Evolutionary conservation across 2,797 vertebrate species (phyloP).

Genomic region (Lerista edwardsae): DNA sequence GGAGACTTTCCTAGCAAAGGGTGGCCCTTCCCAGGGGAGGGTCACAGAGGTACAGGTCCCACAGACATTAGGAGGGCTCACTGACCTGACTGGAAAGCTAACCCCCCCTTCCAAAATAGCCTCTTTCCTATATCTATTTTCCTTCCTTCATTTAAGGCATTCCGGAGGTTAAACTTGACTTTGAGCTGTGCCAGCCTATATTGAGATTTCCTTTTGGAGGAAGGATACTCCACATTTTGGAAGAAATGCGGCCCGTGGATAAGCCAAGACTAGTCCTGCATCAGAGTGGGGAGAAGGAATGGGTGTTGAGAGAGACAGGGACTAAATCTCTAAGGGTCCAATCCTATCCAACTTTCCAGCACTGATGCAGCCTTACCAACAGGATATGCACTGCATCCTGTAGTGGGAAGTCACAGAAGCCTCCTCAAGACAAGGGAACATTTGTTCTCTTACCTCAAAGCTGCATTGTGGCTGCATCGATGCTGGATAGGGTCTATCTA

Average conservation of each 20-base stretch:
- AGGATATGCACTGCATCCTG: no score
- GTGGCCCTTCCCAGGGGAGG: no score
- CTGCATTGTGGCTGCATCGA: no score
- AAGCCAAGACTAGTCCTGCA: background rate
- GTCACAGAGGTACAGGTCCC: background rate
- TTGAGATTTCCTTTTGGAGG: background rate
- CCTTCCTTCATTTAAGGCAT: background rate
- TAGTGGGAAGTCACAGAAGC: no score
- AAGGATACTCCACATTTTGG: background rate
- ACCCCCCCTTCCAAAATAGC: background rate
- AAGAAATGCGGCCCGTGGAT: background rate
- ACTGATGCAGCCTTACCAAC: no score
- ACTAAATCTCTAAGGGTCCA: background rate
- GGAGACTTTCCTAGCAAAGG: no score
- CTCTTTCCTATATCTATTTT: background rate
- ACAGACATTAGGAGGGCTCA: background rate
- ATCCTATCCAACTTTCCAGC: no score
- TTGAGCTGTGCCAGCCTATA: background rate
- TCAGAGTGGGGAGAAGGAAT: background rate
- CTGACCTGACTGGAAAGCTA: background rate
- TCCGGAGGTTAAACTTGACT: background rate
- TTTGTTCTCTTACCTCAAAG: no score
- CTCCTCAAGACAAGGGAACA: no score
- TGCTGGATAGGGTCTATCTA: no score
- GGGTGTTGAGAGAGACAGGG: background rate